Evolutionary conservation across 2,888 invertebrate species (phyloP).

Genomic region (Ptilodon capucinus): DNA sequence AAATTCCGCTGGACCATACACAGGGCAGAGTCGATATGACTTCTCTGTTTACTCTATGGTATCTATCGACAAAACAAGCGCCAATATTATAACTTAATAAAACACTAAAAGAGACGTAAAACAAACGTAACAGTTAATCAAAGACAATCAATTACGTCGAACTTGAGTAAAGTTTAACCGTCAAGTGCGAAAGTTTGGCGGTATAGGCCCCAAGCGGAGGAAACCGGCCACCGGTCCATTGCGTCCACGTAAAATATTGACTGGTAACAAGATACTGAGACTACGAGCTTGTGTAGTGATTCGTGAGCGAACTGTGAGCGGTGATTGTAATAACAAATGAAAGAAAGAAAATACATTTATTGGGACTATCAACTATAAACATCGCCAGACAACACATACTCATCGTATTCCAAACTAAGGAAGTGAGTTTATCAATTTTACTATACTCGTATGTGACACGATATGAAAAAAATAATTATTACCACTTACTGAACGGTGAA

Average conservation of each 20-base stretch:
- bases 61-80: too few species aligned
- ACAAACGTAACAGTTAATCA: slow-evolving; percentile 6
- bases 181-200: slow-evolving; percentile 7
- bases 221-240: slow-evolving; percentile 32
- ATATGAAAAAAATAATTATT: too few species aligned
- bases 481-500: too few species aligned
- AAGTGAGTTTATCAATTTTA: too few species aligned
- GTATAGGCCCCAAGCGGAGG: slow-evolving; percentile 28
- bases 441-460: too few species aligned
- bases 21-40: too few species aligned
- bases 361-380: too few species aligned
- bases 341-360: too few species aligned
- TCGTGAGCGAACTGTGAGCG: background rate
- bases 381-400: too few species aligned
- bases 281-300: background rate
- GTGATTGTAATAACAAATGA: background rate
- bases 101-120: background rate
- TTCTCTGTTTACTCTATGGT: too few species aligned
- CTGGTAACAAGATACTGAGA: slow-evolving; percentile 20
- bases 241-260: slow-evolving; percentile 64
- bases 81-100: background rate
- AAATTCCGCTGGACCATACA: too few species aligned
- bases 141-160: slow-evolving; percentile 27
- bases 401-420: too few species aligned
- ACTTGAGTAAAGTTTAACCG: slow-evolving; percentile 12